Evolutionary conservation across 2,888 invertebrate genomes (phyloP), one percentile per base, ranked within the genome.

Genomic region (Yponomeuta sedellus): DNA sequence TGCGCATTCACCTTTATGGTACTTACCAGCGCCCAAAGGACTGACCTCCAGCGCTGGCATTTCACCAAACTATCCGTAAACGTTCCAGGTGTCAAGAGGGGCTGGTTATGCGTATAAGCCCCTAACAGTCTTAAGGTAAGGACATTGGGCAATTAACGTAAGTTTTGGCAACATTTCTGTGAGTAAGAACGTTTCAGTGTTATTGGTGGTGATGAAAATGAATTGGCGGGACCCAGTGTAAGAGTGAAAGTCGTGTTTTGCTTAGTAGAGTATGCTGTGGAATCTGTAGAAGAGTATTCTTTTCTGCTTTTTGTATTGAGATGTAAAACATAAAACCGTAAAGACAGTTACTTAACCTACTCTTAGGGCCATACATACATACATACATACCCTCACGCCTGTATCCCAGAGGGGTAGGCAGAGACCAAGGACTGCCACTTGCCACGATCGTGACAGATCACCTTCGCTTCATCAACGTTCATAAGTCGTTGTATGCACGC

Each of bases 91-190:
- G 34, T 39, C 62, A 19, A 16, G 16, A 4, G n/a, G 19, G 19
- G 19, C 63, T 63, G 63, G 63, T 63, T 44, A 63, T 11, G 16
- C 16, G 63, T 40, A 11, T 44, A 44, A 44, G 63, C 28, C 22
- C 44, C 20, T 44, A 61, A 66, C 68, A 68, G 70, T 70, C 73
- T 71, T 70, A 73, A 58, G 59, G 71, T 69, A 70, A 71, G 69
- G 73, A 72, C 71, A 74, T 75, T 73, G 74, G 73, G 75, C 74
- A 74, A 75, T 75, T 75, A 75, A 72, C 72, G 73, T 75, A 74
- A 75, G 72, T 75, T 75, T 71, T 66, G 70, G 69, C 69, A 72
- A 74, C 73, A 70, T 68, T 72, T 70, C 70, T 67, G 70, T 70
- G 66, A 69, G 68, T 71, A 71, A 72, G 71, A 72, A 73, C 70